Percentiles rank a stretch among this genome's conserved stretches.
Conservation (phyloP, 2,113 vertebrate genomes). For the Machaerirhynchus nigripectus region DNA sequence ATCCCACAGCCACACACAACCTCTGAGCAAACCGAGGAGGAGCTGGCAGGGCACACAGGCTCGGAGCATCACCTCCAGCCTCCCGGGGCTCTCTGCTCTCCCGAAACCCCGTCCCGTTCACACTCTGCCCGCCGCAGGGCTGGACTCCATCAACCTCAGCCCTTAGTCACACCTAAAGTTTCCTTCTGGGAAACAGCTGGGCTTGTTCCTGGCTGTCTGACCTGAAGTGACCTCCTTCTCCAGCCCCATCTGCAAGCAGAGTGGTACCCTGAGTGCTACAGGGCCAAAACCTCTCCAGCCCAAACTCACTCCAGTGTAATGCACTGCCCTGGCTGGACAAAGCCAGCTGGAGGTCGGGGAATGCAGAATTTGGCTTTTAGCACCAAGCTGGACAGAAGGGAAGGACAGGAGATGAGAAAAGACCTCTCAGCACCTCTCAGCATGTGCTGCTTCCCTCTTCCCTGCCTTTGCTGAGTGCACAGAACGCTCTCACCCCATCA, state of each 20-base stretch:
- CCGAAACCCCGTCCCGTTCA: not conserved
- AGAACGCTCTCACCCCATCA: not conserved
- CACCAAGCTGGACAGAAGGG: not conserved
- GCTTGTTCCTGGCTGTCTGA: not conserved
- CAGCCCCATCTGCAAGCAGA: not conserved
- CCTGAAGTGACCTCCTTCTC: not conserved
- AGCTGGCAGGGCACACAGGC: not conserved
- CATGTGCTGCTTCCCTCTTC: not conserved
- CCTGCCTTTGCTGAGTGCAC: not conserved
- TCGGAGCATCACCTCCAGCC: not conserved
- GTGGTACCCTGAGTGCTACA: rapidly evolving
- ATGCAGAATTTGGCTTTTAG: not conserved
- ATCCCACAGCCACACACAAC: not conserved
- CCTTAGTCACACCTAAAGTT: not conserved
- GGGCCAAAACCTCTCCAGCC: not conserved
- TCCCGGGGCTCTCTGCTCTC: not conserved
- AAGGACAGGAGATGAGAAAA: not conserved
- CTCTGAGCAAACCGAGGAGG: not conserved
- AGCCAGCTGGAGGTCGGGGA: not conserved
- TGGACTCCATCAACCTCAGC: not conserved
- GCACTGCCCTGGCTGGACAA: not conserved
- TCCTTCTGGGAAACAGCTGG: not conserved
- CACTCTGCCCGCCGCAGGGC: not conserved
- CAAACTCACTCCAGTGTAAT: rapidly evolving
- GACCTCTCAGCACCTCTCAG: not conserved